Evolutionary conservation across 2,888 invertebrate genomes (phyloP), one percentile per base, ranked within the genome.

Genomic region (Torymus auratus): DNA sequence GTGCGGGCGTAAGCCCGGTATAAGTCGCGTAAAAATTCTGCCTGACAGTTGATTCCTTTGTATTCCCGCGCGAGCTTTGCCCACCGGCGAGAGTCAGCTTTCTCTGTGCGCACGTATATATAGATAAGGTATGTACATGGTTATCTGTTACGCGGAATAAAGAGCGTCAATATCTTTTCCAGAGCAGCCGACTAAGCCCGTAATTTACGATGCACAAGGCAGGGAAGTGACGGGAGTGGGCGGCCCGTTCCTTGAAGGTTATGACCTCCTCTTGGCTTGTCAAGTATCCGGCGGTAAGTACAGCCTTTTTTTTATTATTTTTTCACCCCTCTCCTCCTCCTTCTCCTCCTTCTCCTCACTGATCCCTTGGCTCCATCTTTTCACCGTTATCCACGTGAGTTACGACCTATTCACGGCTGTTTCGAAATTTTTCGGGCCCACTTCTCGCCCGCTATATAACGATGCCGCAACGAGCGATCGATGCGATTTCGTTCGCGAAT

Each of bases 171-270:
- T 80, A 70, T 75, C 64, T 80, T 80, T 82, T 91, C 78, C 92
- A 97, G 97, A 95, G 87, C 95, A 96, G 84, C 96, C 97, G 82
- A 94, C 95, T 87, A 93, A 93, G 83, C 96, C 96, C 76, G 93
- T 95, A 87, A 96, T 97, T 91, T 96, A 96, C 90, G 96, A 96
- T 91, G 95, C 95, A 76, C 95, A 96, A 90, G 96, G 96, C 76
- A 93, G 94, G 85, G 96, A 96, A 91, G 95, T 97, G 86, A 93
- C 94, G 80, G 94, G 94, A 73, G 92, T 94, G 78, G 96, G 96
- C 41, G 97, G 97, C 73, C 97, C 97, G 14, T 97, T 96, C 90
- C 93, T 96, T 86, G 97, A 97, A 91, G 97, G 96, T 73, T 95
- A 96, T 88, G 95, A 95, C 88, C 92, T 97, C 80, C 94, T 95